phyloP scores from a whole-genome alignment of 2,113 vertebrate genomes.

The Callorhinus ursinus region DNA sequence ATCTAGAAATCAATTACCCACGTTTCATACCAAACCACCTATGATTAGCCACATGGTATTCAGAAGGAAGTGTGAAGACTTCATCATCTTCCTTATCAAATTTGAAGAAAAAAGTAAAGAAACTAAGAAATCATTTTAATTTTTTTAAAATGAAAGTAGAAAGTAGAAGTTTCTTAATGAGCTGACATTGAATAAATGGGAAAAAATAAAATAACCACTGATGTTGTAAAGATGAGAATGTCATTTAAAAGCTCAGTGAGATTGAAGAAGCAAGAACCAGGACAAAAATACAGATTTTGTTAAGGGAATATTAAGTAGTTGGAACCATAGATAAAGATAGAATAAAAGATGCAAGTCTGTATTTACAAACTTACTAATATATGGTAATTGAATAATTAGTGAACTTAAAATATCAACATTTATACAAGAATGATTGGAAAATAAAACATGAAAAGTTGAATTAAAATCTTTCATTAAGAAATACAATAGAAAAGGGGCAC shows the following conservation, averaged over 20 bases:
- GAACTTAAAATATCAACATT: background rate
- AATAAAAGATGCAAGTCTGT: background rate
- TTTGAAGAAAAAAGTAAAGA: background rate
- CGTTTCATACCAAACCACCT: background rate
- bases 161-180: background rate
- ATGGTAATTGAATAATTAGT: background rate
- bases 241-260: background rate
- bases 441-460: background rate
- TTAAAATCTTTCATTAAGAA: background rate
- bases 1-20: background rate
- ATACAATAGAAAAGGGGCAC: background rate
- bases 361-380: background rate
- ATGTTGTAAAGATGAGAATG: background rate
- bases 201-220: background rate
- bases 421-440: background rate
- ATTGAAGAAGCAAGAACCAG: background rate
- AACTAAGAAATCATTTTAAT: background rate
- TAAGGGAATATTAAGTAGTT: background rate
- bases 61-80: background rate
- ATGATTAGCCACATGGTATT: background rate
- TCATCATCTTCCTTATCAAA: background rate
- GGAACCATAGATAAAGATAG: background rate
- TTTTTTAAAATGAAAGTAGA: background rate
- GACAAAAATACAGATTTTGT: background rate
- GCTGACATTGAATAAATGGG: background rate